Base-by-base conservation (phyloP, 2,797 vertebrate genomes). In the Gallinago stenura region DNA sequence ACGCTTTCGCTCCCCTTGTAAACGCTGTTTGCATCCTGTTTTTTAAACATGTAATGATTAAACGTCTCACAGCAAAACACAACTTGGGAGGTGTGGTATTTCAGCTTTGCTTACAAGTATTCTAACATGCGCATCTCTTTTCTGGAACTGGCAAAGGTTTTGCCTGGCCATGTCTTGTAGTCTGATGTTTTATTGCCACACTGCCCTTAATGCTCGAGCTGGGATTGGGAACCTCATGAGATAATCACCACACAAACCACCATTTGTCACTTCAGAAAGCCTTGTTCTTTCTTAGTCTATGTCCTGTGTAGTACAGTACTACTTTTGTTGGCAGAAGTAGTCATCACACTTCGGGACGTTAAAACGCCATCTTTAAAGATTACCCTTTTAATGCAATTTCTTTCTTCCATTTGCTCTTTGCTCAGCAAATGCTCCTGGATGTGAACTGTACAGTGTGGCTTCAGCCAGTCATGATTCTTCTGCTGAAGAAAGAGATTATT, bases 1-100 rank as follows among this genome's bases (percentile, higher is more conserved):
- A 66, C 2, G 56, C 81, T 58, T 79, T 48, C 58, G 46, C 25
- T 80, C 30, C 46, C 16, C 41, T 58, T 79, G 35, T 53, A 84
- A 93, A 61, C 56, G 53, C 25, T 68, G 66, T 87, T 96, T 94
- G 81, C 73, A 93, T 90, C 93, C 93, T 89, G 76, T 75, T 56
- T 93, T 92, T 90, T 69, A 73, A 92, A 85, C 35, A 65, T 30
- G 10, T 79, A 73, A 69, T 57, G 45, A 82, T 83, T 80, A 81
- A 89, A 50, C 25, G 37, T 85, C 95, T 94, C 30, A 9, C 46
- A 41, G 28, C 35, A 68, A 68, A 84, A n/a, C 56, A 51, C 2
- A 60, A 37, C 26, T 77, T 68, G 69, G 50, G 88, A 79, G 46
- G 75, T 46, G 24, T 43, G 57, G 25, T 46, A 15, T 89, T 91